phyloP scores from a whole-genome alignment of 2,113 vertebrate species.

The Peromyscus polionotus region DNA sequence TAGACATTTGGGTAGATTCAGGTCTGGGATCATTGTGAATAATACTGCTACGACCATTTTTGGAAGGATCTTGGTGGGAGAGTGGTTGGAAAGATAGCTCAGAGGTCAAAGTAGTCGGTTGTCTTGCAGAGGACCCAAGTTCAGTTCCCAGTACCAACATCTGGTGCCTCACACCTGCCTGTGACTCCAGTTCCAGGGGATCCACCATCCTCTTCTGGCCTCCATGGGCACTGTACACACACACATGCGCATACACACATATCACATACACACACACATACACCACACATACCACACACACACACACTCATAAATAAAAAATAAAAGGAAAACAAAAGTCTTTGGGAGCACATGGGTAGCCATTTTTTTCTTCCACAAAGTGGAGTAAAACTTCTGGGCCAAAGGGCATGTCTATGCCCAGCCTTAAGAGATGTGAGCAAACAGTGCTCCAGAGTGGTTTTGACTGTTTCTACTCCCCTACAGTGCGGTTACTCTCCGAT shows the following conservation, averaged over 20 bases:
- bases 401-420: not conserved
- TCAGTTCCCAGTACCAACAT: not conserved
- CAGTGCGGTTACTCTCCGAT: not conserved
- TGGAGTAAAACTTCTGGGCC: not conserved
- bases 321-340: not conserved
- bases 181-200: not conserved
- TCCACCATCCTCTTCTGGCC: not conserved
- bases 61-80: not conserved
- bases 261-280: not conserved
- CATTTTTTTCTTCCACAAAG: not conserved
- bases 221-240: not conserved
- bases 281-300: not conserved
- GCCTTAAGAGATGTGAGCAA: not conserved
- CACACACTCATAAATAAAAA: not conserved
- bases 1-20: not conserved
- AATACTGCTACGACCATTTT: not conserved
- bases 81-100: not conserved
- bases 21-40: not conserved
- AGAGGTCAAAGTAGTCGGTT: not conserved
- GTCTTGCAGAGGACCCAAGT: not conserved
- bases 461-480: not conserved
- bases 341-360: not conserved
- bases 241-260: not conserved
- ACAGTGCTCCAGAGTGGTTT: not conserved
- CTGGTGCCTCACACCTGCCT: not conserved